Percentiles rank a stretch among this genome's conserved stretches.
Evolutionary conservation across 1,140 invertebrate genomes (phyloP).

Genomic region (Phortica variegata): DNA sequence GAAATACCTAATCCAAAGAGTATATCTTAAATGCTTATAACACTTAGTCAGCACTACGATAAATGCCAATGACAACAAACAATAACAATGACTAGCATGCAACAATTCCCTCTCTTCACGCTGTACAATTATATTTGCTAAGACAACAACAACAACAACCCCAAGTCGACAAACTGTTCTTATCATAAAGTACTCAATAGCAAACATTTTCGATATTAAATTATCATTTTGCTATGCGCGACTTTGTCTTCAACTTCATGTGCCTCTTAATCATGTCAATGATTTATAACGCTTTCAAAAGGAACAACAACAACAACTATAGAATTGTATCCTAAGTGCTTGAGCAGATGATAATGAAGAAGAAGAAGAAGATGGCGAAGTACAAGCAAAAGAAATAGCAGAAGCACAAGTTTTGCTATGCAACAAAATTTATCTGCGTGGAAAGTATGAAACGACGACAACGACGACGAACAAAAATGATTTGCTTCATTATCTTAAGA

Average conservation of each 20-base stretch:
- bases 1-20: too few species aligned
- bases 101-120: too few species aligned
- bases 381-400: conserved; percentile 8
- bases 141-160: too few species aligned
- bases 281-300: conserved; percentile 54
- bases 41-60: too few species aligned
- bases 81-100: too few species aligned
- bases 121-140: too few species aligned
- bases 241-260: conserved; percentile 8
- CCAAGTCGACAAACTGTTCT: too few species aligned
- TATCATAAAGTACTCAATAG: too few species aligned
- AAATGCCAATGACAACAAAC: too few species aligned
- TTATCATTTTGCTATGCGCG: conserved; percentile 32
- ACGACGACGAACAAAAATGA: conserved; percentile 53
- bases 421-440: conserved; percentile 49
- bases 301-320: conserved; percentile 45
- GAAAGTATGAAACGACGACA: too few species aligned
- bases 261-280: conserved; percentile 52
- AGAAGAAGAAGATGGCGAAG: not conserved
- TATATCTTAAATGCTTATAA: too few species aligned
- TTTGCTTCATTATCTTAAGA: conserved; percentile 52
- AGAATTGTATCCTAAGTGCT: conserved; percentile 7
- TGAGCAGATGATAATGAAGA: not conserved
- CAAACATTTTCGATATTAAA: conserved; percentile 51
- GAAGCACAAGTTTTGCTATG: too few species aligned